phyloP scores from a whole-genome alignment of 2,113 vertebrate genomes.

The Prunella fulvescens region DNA sequence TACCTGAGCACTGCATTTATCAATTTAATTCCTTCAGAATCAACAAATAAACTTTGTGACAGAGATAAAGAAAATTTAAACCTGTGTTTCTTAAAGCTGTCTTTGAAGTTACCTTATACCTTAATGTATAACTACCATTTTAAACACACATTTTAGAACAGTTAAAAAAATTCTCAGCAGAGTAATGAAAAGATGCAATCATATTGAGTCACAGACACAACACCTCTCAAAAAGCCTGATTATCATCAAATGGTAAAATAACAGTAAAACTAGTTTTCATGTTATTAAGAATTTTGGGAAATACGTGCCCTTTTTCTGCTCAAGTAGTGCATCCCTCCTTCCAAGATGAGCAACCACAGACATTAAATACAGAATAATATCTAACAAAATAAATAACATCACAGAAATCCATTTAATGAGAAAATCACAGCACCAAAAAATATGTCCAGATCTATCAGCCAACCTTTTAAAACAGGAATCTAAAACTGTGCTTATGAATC shows the following conservation, averaged over 20 bases:
- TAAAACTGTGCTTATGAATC: background rate
- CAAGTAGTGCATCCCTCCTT: background rate
- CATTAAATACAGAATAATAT: background rate
- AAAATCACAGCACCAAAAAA: background rate
- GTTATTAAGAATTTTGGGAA: background rate
- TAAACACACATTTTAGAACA: background rate
- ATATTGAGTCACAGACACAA: background rate
- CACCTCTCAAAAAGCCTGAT: accelerated
- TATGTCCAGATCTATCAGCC: background rate
- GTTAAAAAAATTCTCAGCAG: background rate
- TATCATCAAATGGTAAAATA: background rate
- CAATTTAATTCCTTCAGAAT: slow-evolving; percentile 64
- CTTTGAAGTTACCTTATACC: slow-evolving; percentile 16
- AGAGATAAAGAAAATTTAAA: slow-evolving; percentile 53
- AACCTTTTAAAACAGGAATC: background rate
- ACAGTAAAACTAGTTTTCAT: background rate
- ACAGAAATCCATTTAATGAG: background rate
- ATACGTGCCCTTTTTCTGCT: background rate
- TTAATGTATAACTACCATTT: slow-evolving; percentile 16
- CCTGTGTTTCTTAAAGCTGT: background rate
- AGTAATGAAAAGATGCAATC: background rate
- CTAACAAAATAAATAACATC: background rate
- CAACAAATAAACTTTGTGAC: slow-evolving; percentile 62
- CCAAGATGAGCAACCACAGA: background rate
- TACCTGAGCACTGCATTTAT: slow-evolving; percentile 56